phyloP scores from a whole-genome alignment of 2,797 vertebrate species.

The Iguana delicatissima region DNA sequence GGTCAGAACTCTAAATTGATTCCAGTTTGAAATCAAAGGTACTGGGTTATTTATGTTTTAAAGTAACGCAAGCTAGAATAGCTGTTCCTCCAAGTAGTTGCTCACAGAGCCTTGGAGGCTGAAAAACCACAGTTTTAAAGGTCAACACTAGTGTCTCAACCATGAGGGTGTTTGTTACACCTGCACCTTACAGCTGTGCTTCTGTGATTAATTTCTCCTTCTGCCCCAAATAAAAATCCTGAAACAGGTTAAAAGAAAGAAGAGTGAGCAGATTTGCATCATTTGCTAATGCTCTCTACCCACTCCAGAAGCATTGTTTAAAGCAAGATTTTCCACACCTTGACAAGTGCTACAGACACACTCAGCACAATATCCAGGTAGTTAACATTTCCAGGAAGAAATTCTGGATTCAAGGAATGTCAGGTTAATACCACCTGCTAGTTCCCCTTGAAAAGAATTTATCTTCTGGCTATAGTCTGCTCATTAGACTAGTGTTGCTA shows the following conservation, averaged over 20 bases:
- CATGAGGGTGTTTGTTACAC: not conserved
- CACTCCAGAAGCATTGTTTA: constrained; percentile 34
- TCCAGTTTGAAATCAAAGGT: constrained; percentile 9
- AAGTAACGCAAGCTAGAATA: not conserved
- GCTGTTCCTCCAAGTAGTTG: not conserved
- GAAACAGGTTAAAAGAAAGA: constrained; percentile 26
- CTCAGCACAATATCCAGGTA: not conserved
- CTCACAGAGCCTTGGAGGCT: not conserved
- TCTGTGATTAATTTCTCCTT: not conserved
- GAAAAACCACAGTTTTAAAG: constrained; percentile 3
- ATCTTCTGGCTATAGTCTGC: constrained; percentile 54
- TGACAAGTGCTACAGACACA: constrained; percentile 14
- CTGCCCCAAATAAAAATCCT: constrained; percentile 10
- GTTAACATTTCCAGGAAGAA: constrained; percentile 45
- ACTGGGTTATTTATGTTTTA: constrained; percentile 9
- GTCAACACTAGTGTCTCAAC: not conserved
- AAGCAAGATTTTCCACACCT: not conserved
- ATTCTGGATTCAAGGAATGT: constrained; percentile 46
- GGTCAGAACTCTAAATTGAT: not conserved
- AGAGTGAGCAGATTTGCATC: not conserved
- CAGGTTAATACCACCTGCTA: constrained; percentile 57
- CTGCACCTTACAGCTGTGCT: not conserved
- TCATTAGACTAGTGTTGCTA: constrained; percentile 71
- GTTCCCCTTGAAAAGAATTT: constrained; percentile 63
- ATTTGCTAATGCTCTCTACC: not conserved